Base-by-base conservation (phyloP, 2,797 vertebrate genomes). In the Tragopan temminckii region DNA sequence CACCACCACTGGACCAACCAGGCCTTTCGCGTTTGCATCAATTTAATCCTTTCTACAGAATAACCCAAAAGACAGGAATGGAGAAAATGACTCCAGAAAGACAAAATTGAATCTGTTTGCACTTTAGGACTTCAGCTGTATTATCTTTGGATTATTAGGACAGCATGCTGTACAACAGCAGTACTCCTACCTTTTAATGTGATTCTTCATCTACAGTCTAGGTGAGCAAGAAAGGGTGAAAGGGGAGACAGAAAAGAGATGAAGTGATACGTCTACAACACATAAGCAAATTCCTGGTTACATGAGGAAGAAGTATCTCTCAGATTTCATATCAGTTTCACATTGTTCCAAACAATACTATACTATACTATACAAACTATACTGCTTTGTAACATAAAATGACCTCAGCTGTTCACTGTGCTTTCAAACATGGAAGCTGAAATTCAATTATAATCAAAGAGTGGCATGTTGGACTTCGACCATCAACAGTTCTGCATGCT, bases 401-500 rank as follows among this genome's bases (percentile, higher is more conserved):
- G 7, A 33, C 71, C 59, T 81, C n/a, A 63, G 24, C 55, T 70
- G 12, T 29, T 79, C 43, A 29, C 43, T 40, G 24, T 12, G 9
- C 35, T 75, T 75, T 74, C 25, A 75, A 61, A 63, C 7, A 8
- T n/a, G 40, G 46, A 70, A 92, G 50, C 68, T 79, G 67, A 70
- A 33, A 48, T 79, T 75, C 43, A 85, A 15, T 82, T 67, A 59
- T 21, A 89, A 40, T 25, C 67, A 55, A 31, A 59, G 59, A 61
- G 38, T 13, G 53, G 24, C 21, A 50, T 53, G 85, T 66, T 63
- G 24, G 33, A 35, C 57, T 72, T 64, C 21, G 66, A 84, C 18
- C 59, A 40, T 43, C 19, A 82, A 1, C 33, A 48, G 35, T 52
- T 79, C 42, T 36, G 55, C 0, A 0, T 18, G 63, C 5, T 75